Evolutionary conservation across 2,113 vertebrate species (phyloP).

Genomic region (Scalopus aquaticus): DNA sequence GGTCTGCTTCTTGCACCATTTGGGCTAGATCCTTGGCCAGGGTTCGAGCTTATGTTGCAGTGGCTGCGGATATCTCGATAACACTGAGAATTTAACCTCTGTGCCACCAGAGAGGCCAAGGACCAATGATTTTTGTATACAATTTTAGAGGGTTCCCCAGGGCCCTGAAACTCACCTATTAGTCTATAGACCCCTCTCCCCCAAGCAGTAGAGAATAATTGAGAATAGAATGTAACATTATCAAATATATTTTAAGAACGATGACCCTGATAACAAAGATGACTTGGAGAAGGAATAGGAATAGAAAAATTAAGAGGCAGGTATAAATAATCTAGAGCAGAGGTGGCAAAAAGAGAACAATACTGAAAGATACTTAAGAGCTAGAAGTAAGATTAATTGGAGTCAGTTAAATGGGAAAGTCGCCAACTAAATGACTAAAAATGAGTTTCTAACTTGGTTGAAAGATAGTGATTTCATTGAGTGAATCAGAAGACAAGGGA

Average conservation of each 20-base stretch:
- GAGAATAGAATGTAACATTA: neutral
- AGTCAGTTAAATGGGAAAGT: neutral
- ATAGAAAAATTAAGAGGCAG: neutral
- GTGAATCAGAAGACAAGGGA: neutral
- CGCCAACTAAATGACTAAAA: neutral
- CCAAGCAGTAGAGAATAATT: neutral
- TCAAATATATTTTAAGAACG: slow-evolving; percentile 36
- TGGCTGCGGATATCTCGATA: too few relatives aligned
- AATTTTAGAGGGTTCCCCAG: too few relatives aligned
- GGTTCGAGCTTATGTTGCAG: too few relatives aligned
- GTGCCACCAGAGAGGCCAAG: too few relatives aligned
- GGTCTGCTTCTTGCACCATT: too few relatives aligned
- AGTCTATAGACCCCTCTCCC: neutral
- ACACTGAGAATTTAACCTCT: too few relatives aligned
- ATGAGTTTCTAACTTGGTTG: neutral
- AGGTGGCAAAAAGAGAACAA: neutral
- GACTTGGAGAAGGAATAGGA: neutral
- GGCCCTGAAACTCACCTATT: neutral
- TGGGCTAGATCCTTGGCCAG: too few relatives aligned
- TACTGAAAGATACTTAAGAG: neutral
- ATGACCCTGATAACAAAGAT: neutral
- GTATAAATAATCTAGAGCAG: neutral
- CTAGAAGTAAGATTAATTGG: neutral
- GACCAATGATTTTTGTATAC: too few relatives aligned
- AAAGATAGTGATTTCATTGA: neutral